Evolutionary conservation across 2,888 invertebrate species (phyloP).

Genomic region (Dynastes tityus): DNA sequence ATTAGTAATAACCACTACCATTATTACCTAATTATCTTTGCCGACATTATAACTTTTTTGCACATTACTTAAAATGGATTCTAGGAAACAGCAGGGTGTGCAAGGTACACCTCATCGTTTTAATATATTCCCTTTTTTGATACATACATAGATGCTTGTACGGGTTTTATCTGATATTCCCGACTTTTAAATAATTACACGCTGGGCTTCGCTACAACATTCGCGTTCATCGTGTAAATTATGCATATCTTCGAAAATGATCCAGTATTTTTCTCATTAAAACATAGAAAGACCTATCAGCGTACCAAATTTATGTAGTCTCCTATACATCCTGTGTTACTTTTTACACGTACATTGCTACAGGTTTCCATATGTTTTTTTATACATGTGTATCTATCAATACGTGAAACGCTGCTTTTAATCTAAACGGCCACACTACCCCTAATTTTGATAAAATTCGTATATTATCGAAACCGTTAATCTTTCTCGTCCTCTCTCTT

Average conservation of each 20-base stretch:
- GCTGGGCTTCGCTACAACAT: not conserved
- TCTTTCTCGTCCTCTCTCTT: slow-evolving; percentile 26
- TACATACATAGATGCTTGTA: slow-evolving; percentile 8
- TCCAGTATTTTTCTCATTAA: slow-evolving; percentile 45
- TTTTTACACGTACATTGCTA: not conserved
- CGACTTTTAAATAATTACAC: slow-evolving; percentile 26
- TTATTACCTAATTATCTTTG: not conserved
- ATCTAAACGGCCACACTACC: slow-evolving; percentile 25
- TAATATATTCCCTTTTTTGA: not conserved
- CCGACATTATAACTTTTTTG: not conserved
- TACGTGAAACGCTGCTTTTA: not conserved
- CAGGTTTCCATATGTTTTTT: not conserved
- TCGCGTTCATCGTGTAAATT: slow-evolving; percentile 24
- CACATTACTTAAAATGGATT: slow-evolving; percentile 1
- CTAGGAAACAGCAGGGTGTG: not conserved
- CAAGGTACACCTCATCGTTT: not conserved
- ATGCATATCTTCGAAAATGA: slow-evolving; percentile 27
- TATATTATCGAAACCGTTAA: slow-evolving; percentile 36
- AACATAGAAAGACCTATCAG: slow-evolving; percentile 31
- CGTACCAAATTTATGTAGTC: slow-evolving; percentile 30
- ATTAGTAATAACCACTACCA: not conserved
- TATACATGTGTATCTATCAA: too few relatives aligned
- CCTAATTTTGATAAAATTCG: slow-evolving; percentile 43
- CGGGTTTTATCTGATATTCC: slow-evolving; percentile 24
- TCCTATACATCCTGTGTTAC: not conserved